Evolutionary conservation across 2,113 vertebrate species (phyloP).

Genomic region (Proterorhinus semilunaris): DNA sequence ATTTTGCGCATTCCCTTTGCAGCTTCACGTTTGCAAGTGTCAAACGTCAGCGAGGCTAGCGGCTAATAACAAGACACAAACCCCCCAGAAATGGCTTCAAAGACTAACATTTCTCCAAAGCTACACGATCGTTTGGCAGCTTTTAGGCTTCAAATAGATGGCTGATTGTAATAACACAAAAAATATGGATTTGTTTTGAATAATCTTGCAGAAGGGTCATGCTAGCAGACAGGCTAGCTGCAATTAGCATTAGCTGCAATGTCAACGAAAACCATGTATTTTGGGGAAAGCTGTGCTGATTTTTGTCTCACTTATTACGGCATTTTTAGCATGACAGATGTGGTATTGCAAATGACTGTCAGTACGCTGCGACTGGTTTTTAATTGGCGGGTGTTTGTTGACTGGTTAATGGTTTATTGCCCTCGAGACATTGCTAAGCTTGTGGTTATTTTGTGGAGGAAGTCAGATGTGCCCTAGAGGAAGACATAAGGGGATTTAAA

Average conservation of each 20-base stretch:
- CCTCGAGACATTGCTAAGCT: neutral
- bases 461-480: neutral
- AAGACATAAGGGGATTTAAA: no score
- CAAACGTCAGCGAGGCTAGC: constrained; percentile 35
- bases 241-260: constrained; percentile 28
- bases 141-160: neutral
- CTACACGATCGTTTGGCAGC: no score
- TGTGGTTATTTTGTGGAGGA: neutral
- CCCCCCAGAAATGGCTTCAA: neutral
- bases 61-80: constrained; percentile 31
- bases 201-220: no score
- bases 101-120: no score
- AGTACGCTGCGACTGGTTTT: no score
- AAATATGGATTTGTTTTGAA: no score
- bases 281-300: no score
- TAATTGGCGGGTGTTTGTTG: neutral
- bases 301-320: neutral
- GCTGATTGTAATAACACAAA: no score
- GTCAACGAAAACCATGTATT: neutral
- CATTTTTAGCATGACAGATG: neutral
- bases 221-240: constrained; percentile 10
- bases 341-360: neutral
- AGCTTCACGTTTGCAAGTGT: constrained; percentile 14
- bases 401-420: neutral
- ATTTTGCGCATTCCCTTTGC: constrained; percentile 19